These are phyloP conservation scores for Onychomys torridus DNA, from an alignment of 2,797 vertebrate species.

Conservation along the genomic window DNA sequence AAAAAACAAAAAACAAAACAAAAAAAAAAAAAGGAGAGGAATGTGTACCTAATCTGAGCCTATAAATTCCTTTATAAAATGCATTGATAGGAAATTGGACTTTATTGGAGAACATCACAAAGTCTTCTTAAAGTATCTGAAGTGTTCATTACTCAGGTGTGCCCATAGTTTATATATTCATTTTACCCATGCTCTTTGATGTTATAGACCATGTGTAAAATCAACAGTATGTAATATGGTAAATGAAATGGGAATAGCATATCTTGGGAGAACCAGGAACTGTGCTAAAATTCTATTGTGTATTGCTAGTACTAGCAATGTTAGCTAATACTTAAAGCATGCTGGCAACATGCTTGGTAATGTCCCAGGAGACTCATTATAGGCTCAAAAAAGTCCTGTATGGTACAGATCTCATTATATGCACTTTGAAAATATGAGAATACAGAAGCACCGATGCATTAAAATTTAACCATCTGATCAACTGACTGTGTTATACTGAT, in stretches of 20 bases:
- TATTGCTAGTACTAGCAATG: background rate
- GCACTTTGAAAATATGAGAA: background rate
- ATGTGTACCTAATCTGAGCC: background rate
- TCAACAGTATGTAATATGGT: background rate
- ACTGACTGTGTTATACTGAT: background rate
- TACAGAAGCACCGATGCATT: background rate
- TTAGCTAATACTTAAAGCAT: conserved; percentile 1
- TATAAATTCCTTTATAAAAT: background rate
- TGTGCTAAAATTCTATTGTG: background rate
- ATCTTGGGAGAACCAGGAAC: background rate
- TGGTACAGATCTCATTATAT: background rate
- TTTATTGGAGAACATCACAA: background rate
- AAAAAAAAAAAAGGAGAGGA: background rate
- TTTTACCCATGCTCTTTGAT: background rate
- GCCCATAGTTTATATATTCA: background rate
- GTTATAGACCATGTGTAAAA: background rate
- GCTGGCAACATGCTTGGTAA: background rate
- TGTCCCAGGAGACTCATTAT: background rate
- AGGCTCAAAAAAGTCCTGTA: background rate
- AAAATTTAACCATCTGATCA: background rate
- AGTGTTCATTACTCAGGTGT: rapidly evolving
- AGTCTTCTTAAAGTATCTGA: background rate
- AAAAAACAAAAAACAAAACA: too few relatives aligned
- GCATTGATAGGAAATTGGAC: background rate
- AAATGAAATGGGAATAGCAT: background rate